Base-by-base conservation (phyloP, 2,888 invertebrate genomes). In the Epinotia bilunana region DNA sequence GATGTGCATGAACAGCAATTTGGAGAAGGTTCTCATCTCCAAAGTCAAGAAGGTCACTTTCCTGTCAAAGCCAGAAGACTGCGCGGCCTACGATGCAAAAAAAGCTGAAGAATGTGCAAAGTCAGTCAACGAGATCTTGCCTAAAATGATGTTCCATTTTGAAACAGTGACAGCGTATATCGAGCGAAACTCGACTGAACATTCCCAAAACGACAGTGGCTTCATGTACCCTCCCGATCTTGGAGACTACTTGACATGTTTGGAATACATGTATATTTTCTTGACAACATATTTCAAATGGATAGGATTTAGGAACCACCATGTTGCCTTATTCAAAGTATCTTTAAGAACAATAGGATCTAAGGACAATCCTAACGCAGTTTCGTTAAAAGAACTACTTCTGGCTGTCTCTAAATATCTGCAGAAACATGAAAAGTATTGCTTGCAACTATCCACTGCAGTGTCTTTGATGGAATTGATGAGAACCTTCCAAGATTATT, bases 211-310 rank as follows among this genome's bases (percentile, higher is more conserved):
- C 77, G 87, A 87, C 60, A 83, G 78, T 76, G 87, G 80, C 18
- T 78, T 84, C 58, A 61, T 89, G 58, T 85, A 83, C 73, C 85
- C 84, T 57, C 76, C 85, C 46, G 88, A 90, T 79, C 79, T 87
- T 39, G 79, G 86, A 16, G 86, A 88, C 68, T 84, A 87, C 76
- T 72, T 95, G 79, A 88, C 92, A 76, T 95, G 95, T 72, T 90
- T 95, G 60, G 95, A 95, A 64, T 85, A 95, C 63, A 91, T 96
- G 69, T 92, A 96, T 67, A 92, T 91, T 43, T 86, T 96, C 63
- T 86, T 95, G n/a, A 93, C 95, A 5, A 93, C 92, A 67, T 95
- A 95, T 81, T 96, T 96, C 76, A 95, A 95, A 83, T 95, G 96
- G 96, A 92, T 95, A 84, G 95, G 95, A 73, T 96, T 96, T 82